Conservation (phyloP, 2,888 invertebrate species). For the Polyommatus icarus region DNA sequence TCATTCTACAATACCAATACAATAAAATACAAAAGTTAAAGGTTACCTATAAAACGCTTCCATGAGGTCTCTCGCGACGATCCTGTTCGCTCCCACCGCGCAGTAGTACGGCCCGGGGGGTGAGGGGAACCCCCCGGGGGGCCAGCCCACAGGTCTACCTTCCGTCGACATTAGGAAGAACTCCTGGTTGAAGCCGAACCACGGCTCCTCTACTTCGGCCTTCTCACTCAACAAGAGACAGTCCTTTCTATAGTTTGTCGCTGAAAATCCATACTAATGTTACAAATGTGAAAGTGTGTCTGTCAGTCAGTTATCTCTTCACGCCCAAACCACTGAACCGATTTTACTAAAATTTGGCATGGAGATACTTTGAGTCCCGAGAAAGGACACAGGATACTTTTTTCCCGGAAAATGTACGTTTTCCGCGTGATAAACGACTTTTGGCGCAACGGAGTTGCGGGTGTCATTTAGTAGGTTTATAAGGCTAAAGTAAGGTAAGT, state of each 20-base stretch:
- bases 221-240: constrained; percentile 79
- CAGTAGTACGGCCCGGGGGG: constrained; percentile 91
- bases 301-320: too few species aligned
- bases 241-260: constrained; percentile 60
- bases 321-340: too few species aligned
- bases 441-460: too few species aligned
- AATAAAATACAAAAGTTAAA: background rate
- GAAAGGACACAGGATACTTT: too few species aligned
- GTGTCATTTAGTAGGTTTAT: background rate
- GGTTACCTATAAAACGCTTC: constrained; percentile 84
- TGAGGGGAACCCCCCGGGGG: constrained; percentile 83
- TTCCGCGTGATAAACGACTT: too few species aligned
- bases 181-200: constrained; percentile 88
- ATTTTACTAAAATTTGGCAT: too few species aligned
- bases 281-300: too few species aligned
- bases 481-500: too few species aligned
- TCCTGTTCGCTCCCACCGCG: constrained; percentile 88
- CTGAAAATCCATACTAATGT: constrained; percentile 45
- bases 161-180: constrained; percentile 67
- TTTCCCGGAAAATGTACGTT: too few species aligned
- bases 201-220: constrained; percentile 81
- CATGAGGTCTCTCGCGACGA: constrained; percentile 89
- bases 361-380: too few species aligned
- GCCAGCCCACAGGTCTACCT: constrained; percentile 87
- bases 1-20: too few species aligned